These are phyloP conservation scores for Orthonyx spaldingii DNA, from an alignment of 2,113 vertebrate genomes.

Conservation along the genomic window DNA sequence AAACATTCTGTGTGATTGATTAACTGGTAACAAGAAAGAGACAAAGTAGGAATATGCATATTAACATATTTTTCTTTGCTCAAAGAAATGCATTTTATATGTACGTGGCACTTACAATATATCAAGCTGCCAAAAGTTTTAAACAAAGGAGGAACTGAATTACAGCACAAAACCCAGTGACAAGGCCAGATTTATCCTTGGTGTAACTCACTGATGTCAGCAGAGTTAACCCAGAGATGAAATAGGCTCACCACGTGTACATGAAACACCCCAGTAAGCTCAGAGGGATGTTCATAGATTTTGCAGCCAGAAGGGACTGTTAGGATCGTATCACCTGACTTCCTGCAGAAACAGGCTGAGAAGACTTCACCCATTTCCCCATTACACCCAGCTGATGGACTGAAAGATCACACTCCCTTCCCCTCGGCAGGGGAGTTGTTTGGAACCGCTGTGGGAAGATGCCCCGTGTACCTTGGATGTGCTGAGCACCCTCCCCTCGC, in stretches of 20 bases:
- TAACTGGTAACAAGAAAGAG: constrained; percentile 60
- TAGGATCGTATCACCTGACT: neutral
- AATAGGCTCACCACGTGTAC: neutral
- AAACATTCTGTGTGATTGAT: constrained; percentile 65
- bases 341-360: neutral
- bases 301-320: neutral
- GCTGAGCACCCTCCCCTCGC: neutral
- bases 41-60: constrained; percentile 54
- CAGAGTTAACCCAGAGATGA: neutral
- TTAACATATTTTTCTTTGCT: constrained; percentile 42
- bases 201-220: constrained; percentile 22
- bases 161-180: neutral
- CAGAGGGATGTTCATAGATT: neutral
- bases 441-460: neutral
- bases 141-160: constrained; percentile 47
- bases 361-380: neutral
- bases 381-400: neutral
- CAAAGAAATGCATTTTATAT: neutral
- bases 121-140: constrained; percentile 53
- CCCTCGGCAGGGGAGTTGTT: neutral
- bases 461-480: fast-evolving
- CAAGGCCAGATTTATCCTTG: constrained; percentile 26
- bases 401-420: neutral
- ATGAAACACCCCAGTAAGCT: neutral
- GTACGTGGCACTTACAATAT: neutral